A percentile compares a stretch with the other conserved stretches of the same genome.
Conservation (phyloP, 2,797 vertebrate species). For the Sciurus carolinensis region DNA sequence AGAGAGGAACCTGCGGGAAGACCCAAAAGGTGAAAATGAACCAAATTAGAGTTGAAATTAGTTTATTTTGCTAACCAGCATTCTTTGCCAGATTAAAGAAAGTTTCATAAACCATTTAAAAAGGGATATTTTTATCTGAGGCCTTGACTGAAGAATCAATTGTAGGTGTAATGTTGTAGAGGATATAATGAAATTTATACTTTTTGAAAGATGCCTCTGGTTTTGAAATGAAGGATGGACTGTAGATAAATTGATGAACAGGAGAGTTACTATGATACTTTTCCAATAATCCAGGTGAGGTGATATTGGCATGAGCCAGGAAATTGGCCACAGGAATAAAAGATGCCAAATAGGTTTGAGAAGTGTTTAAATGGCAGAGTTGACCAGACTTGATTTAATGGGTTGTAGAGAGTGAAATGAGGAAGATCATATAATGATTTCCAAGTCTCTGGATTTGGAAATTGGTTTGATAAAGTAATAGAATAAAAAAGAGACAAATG, state of each 20-base stretch:
- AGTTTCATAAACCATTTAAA: not conserved
- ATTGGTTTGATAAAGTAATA: slow-evolving; percentile 24
- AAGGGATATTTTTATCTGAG: slow-evolving; percentile 20
- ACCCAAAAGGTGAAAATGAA: not conserved
- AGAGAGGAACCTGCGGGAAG: not conserved
- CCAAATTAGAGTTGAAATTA: slow-evolving; percentile 4
- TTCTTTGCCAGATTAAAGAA: slow-evolving; percentile 16
- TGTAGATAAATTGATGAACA: not conserved
- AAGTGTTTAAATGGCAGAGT: slow-evolving; percentile 1
- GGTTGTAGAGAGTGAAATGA: not conserved
- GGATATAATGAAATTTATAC: slow-evolving; percentile 9
- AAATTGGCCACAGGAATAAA: slow-evolving; percentile 16
- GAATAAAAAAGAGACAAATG: not conserved
- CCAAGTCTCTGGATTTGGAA: not conserved
- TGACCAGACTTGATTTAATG: not conserved
- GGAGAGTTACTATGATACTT: not conserved
- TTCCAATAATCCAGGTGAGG: not conserved
- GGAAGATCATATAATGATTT: not conserved
- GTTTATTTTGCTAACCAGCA: not conserved
- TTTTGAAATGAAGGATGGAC: not conserved
- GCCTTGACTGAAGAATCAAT: not conserved
- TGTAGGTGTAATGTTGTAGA: not conserved
- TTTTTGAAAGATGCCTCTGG: not conserved
- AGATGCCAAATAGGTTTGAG: not conserved
- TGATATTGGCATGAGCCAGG: not conserved